Base-by-base conservation (phyloP, 2,888 invertebrate genomes). In the Drosophila peninsularis region DNA sequence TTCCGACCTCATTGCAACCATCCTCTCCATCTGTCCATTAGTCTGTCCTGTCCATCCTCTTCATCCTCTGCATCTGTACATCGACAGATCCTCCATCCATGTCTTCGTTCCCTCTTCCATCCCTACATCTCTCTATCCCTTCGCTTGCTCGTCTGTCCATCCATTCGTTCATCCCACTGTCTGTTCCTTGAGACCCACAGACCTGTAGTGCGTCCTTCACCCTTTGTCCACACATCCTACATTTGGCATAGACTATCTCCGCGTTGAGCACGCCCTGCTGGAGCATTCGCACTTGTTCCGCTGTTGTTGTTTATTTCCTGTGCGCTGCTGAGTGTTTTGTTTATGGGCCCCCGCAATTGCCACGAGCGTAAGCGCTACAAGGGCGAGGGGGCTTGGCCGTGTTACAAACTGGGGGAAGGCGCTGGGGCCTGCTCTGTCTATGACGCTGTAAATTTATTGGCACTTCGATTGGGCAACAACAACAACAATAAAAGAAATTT, bases 261-360 rank as follows among this genome's bases (percentile, higher is more conserved):
- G 6, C 11, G 47, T 30, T 17, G 17, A 13, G 30, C 47, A 47
- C 30, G 17, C 47, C 32, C 30, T 13, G 7, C 17, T 47, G 32
- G 30, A 47, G 47, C 47, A 19, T 44, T 24, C 41, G 5, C 17
- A 50, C 30, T 50, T 57, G 56, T 45, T 67, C 17, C 30, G 50
- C 42, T 62, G 52, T 44, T 62, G 62, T 80, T 86, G 81, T 82
- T 84, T 81, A 76, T 81, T 81, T 69, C 69, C 75, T 73, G 82
- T 78, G 78, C 71, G 70, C 62, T 66, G 69, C 67, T 72, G 82
- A 82, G 87, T 84, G 78, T 69, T 83, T 84, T 83, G 87, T 83
- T 84, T 84, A 83, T 74, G 62, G 62, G 64, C 54, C 34, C 49
- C 39, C 66, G 45, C 70, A 49, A 62, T 68, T 53, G 69, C 60